Evolutionary conservation across 1,140 invertebrate genomes (phyloP), one percentile per base, ranked within the genome.

Genomic region (Argopecten irradians): DNA sequence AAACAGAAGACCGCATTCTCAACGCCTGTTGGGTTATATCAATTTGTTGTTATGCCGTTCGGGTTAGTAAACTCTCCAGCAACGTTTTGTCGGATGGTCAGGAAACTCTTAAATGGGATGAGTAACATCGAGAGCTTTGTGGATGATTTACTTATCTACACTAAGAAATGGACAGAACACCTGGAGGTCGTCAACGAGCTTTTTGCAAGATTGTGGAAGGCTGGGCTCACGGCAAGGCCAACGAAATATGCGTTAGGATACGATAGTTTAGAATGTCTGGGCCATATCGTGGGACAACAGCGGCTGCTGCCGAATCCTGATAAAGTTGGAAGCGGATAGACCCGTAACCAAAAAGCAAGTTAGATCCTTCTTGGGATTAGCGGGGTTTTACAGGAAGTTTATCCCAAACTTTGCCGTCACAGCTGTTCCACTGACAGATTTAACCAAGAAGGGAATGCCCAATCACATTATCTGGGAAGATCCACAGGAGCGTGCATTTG

Each of bases 331-430:
- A n/a, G 88, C 86, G 3, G 19, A 22, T 1, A 35, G 55, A 0
- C 90, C 90, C 13, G 14, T 13, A 8, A 91, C 55, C 13, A 91
- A 89, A 43, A 85, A 55, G 11, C 93, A 95, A 32, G 85, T 96
- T 14, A 35, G 90, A 19, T 90, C 91, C 0, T 92, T 92, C 83
- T 35, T 92, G 33, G 89, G 91, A 2, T 33, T 91, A 41, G 88
- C 87, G 0, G 86, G 89, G 8, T 93, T 86, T 83, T 92, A 93
- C 35, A 22, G 89, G 14, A 91, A 94, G 84, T 96, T 96, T 89
- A 91, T 96, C 16, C 93, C 90, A 8, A 94, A 95, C 86, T 94
- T 95, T 32, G 93, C 95, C 0, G 85, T 89, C 0, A 87, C 94
- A 22, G 90, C 94, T 39, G 86, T 90, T 16, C 95, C 95, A 19